A percentile compares a stretch with the other conserved stretches of the same genome.
Evolutionary conservation across 92 coral and sea anemone genomes (phyloP).

Genomic region (Porites lobata): DNA sequence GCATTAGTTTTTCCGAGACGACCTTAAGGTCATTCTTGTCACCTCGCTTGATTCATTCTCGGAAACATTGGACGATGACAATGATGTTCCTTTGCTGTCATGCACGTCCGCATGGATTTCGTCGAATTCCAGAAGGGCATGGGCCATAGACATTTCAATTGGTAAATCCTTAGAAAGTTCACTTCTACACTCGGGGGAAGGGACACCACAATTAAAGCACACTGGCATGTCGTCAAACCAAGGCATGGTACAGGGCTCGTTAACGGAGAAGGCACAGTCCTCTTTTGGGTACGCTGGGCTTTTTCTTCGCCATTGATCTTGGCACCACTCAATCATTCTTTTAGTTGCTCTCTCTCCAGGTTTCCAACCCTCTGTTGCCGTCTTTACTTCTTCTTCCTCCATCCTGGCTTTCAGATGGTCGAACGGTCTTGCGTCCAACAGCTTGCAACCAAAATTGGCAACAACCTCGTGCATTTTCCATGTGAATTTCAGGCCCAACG

Average conservation of each 20-base stretch:
- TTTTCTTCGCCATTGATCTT: constrained; percentile 66
- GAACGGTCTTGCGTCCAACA: constrained; percentile 46
- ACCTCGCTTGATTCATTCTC: neutral
- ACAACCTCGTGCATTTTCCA: constrained; percentile 57
- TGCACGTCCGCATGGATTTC: constrained; percentile 7
- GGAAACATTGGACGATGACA: too few relatives aligned
- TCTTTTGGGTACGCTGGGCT: constrained; percentile 4
- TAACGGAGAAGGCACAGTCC: neutral
- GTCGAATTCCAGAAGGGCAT: constrained; percentile 20
- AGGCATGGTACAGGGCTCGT: constrained; percentile 28
- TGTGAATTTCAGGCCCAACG: constrained; percentile 18
- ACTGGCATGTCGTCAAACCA: constrained; percentile 47
- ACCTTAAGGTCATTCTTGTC: constrained; percentile 28
- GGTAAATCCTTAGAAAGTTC: constrained; percentile 39
- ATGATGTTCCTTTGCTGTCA: neutral
- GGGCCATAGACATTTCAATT: constrained; percentile 35
- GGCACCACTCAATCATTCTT: constrained; percentile 53
- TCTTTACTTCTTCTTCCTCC: constrained; percentile 25
- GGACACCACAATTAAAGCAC: constrained; percentile 55
- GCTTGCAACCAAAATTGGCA: constrained; percentile 60
- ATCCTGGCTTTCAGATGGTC: constrained; percentile 39
- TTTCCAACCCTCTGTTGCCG: constrained; percentile 53
- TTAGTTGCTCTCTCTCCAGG: constrained; percentile 24
- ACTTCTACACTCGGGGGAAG: constrained; percentile 55
- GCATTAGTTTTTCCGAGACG: constrained; percentile 10